Conservation (phyloP, 2,888 invertebrate genomes). For the Silvanus unidentatus region DNA sequence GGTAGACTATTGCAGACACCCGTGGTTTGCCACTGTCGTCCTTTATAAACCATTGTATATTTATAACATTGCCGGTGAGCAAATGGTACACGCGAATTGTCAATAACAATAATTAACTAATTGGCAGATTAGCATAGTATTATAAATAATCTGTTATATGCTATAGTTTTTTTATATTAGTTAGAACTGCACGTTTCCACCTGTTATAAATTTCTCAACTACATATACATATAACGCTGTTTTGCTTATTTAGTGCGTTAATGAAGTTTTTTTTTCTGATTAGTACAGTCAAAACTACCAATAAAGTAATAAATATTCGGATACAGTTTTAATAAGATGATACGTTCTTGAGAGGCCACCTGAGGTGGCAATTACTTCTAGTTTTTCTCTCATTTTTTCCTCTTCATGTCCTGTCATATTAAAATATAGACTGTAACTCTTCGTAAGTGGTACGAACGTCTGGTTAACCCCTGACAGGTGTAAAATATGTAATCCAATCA, state of each 20-base stretch:
- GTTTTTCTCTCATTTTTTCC: too few species aligned
- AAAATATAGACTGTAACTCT: too few species aligned
- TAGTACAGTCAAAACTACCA: too few species aligned
- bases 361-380: too few species aligned
- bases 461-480: constrained; percentile 27
- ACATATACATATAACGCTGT: too few species aligned
- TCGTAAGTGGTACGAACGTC: too few species aligned
- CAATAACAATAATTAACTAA: constrained; percentile 49
- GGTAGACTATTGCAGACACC: constrained; percentile 34
- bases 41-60: constrained; percentile 23
- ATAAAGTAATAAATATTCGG: not conserved
- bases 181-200: not conserved
- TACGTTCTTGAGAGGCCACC: too few species aligned
- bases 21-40: constrained; percentile 38
- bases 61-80: constrained; percentile 28
- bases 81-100: constrained; percentile 42
- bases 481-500: constrained; percentile 44
- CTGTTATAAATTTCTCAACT: not conserved
- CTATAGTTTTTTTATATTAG: constrained; percentile 6
- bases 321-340: not conserved
- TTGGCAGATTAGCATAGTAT: constrained; percentile 41
- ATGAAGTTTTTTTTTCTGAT: too few species aligned
- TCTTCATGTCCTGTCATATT: too few species aligned
- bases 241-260: too few species aligned
- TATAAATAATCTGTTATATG: constrained; percentile 22